phyloP scores from a whole-genome alignment of 2,113 vertebrate genomes.

The Cryptomyrus ogoouensis region DNA sequence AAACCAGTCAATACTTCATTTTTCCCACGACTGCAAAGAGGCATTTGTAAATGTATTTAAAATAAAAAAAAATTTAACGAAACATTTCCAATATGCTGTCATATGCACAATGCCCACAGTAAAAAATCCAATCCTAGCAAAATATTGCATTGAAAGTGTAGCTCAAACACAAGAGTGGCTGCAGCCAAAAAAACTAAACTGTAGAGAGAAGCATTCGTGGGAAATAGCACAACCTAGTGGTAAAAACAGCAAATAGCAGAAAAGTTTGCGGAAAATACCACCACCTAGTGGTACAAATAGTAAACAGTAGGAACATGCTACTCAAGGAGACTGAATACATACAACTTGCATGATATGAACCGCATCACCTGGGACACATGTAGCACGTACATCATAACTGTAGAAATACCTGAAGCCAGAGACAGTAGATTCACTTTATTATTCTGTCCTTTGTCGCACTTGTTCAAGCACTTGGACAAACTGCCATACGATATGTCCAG shows the following conservation, averaged over 20 bases:
- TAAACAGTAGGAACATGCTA: conserved; percentile 1
- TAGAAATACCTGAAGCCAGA: conserved; percentile 25
- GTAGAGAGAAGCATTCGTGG: not conserved
- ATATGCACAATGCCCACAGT: conserved; percentile 21
- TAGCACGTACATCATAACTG: conserved; percentile 26
- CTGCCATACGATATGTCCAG: conserved; percentile 40
- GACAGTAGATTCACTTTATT: conserved; percentile 31
- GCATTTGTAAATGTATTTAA: conserved; percentile 7
- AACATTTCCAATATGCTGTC: not conserved
- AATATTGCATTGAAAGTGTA: conserved; percentile 11
- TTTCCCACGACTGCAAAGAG: not conserved
- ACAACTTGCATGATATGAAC: not conserved
- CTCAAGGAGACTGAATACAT: not conserved
- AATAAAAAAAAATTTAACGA: not conserved
- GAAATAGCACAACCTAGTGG: not conserved
- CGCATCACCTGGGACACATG: conserved; percentile 27
- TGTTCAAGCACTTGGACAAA: conserved; percentile 57
- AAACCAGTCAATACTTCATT: conserved; percentile 31
- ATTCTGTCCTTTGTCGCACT: conserved; percentile 35
- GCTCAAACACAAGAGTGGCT: not conserved
- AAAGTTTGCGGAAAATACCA: not conserved
- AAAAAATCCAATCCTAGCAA: conserved; percentile 17
- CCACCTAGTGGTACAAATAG: not conserved
- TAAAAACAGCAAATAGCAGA: not conserved
- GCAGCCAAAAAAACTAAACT: not conserved